These are phyloP conservation scores for Pedicia rivosa DNA, from an alignment of 2,888 invertebrate genomes.

Conservation along the genomic window DNA sequence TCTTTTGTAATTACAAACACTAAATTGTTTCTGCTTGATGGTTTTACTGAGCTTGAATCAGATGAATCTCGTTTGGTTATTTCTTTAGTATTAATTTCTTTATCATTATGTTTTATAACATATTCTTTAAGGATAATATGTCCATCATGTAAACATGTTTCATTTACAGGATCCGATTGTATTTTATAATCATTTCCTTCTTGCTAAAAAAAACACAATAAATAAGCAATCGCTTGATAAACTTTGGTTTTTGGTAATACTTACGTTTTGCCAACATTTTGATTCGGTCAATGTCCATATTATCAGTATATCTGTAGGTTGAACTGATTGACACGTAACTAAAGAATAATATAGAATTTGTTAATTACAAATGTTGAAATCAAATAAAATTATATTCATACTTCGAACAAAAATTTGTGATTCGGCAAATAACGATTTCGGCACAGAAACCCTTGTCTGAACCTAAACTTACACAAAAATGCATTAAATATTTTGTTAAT, in stretches of 20 bases:
- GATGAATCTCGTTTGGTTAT: background rate
- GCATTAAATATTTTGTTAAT: slow-evolving; percentile 1
- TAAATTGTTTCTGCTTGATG: slow-evolving; percentile 27
- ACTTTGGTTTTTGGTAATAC: no score
- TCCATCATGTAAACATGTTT: background rate
- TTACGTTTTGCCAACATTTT: slow-evolving; percentile 40
- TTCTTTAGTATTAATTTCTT: background rate
- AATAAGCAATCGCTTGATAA: no score
- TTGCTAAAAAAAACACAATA: background rate
- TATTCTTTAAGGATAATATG: background rate
- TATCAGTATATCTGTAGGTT: slow-evolving; percentile 29
- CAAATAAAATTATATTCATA: slow-evolving; percentile 27
- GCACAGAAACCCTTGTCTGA: slow-evolving; percentile 32
- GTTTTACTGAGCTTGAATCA: background rate
- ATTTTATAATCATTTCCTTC: background rate
- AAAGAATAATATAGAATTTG: slow-evolving; percentile 13
- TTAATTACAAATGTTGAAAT: slow-evolving; percentile 4
- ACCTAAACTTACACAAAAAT: slow-evolving; percentile 28
- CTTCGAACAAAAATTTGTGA: slow-evolving; percentile 53
- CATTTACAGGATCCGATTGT: background rate
- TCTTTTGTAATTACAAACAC: slow-evolving; percentile 44
- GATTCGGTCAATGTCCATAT: slow-evolving; percentile 38
- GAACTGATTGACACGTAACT: slow-evolving; percentile 33
- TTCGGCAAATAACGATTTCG: slow-evolving; percentile 52
- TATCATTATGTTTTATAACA: background rate